Evolutionary conservation across 1,140 invertebrate species (phyloP).

Genomic region (Globodera rostochiensis): DNA sequence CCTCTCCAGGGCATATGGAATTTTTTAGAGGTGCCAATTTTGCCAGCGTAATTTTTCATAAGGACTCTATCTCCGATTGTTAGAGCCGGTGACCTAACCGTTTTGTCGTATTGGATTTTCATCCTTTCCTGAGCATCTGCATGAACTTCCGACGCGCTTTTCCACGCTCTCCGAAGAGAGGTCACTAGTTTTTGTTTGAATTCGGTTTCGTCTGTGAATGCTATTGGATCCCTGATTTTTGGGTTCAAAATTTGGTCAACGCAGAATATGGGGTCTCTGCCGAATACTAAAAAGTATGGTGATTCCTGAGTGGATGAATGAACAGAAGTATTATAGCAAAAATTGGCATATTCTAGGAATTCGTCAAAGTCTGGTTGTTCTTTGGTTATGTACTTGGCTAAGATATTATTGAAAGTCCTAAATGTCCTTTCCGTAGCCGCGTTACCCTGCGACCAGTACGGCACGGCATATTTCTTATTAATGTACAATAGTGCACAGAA

Average conservation of each 20-base stretch:
- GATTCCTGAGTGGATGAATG: constrained; percentile 26
- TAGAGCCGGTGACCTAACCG: constrained; percentile 6
- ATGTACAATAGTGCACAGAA: constrained; percentile 7
- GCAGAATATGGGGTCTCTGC: constrained; percentile 33
- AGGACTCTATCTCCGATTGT: constrained; percentile 30
- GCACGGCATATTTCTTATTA: constrained; percentile 10
- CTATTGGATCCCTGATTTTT: neutral
- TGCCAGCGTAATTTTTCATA: neutral
- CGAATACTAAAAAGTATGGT: constrained; percentile 32
- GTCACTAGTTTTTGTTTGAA: constrained; percentile 27
- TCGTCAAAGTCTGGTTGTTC: constrained; percentile 31
- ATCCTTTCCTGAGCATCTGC: neutral
- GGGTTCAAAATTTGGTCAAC: constrained; percentile 23
- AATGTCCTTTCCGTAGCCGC: neutral
- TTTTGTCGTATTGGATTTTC: constrained; percentile 37
- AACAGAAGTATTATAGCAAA: constrained; percentile 37
- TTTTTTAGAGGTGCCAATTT: constrained; percentile 6
- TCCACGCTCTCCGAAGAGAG: constrained; percentile 25
- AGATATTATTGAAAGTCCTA: constrained; percentile 28
- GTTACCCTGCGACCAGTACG: constrained; percentile 5
- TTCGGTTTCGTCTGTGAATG: neutral
- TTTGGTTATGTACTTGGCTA: constrained; percentile 27
- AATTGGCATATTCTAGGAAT: constrained; percentile 15
- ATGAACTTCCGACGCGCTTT: neutral
- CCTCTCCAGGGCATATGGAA: constrained; percentile 33